phyloP scores from a whole-genome alignment of 2,888 invertebrate species.

The Napeogenes inachia region DNA sequence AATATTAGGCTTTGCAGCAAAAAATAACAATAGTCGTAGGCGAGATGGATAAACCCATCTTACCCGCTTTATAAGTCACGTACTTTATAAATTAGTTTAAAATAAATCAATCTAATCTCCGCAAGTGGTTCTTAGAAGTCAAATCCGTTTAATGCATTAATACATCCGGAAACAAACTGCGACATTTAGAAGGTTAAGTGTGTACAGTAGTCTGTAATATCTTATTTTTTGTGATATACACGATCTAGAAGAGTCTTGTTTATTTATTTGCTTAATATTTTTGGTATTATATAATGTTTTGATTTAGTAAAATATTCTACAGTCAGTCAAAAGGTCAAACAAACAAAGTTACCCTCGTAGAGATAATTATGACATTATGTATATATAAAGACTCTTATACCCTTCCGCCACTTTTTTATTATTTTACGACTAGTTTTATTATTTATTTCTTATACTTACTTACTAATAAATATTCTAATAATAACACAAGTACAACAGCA shows the following conservation, averaged over 20 bases:
- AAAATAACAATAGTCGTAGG: neutral
- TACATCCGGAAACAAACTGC: conserved; percentile 11
- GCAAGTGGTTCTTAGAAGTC: neutral
- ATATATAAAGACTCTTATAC: too few relatives aligned
- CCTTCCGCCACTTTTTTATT: too few relatives aligned
- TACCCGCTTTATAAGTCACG: neutral
- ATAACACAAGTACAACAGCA: too few relatives aligned
- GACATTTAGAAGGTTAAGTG: conserved; percentile 13
- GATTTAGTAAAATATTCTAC: too few relatives aligned
- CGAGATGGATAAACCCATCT: neutral
- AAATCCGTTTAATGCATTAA: conserved; percentile 7
- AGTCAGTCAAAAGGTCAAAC: too few relatives aligned
- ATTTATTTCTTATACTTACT: too few relatives aligned
- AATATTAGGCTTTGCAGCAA: conserved; percentile 3
- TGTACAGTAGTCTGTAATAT: neutral
- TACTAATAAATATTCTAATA: too few relatives aligned
- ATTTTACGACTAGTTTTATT: too few relatives aligned
- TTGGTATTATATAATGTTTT: too few relatives aligned
- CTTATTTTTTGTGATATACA: neutral
- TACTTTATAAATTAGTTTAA: neutral
- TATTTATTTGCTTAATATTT: neutral
- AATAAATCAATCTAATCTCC: neutral
- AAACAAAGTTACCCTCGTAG: too few relatives aligned
- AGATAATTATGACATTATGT: too few relatives aligned
- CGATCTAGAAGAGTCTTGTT: neutral